These are phyloP conservation scores for Sorex maritimensis DNA, from an alignment of 2,797 vertebrate species.

Conservation along the genomic window DNA sequence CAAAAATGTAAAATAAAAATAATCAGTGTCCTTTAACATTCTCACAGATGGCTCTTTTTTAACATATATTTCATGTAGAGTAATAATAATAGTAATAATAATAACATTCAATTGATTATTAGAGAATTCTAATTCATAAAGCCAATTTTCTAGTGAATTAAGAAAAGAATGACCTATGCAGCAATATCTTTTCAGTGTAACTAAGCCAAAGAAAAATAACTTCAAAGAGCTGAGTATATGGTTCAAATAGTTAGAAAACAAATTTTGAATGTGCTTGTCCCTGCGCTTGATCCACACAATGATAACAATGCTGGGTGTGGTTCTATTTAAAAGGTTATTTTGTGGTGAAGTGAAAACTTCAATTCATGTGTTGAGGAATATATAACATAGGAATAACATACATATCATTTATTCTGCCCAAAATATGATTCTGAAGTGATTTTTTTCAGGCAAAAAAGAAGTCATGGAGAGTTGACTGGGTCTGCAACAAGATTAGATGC, in stretches of 20 bases:
- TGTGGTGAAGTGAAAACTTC: neutral
- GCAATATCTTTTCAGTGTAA: constrained; percentile 22
- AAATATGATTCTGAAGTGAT: constrained; percentile 24
- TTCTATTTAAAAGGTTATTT: no score
- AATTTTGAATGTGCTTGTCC: no score
- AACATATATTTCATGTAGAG: neutral
- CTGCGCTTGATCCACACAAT: neutral
- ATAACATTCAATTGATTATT: neutral
- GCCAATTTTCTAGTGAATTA: constrained; percentile 19
- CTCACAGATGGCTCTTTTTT: neutral
- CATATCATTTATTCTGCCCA: neutral
- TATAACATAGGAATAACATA: neutral
- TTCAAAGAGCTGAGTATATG: neutral
- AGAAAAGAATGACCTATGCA: neutral
- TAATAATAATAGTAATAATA: neutral
- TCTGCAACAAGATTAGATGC: neutral
- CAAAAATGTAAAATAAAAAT: constrained; percentile 27
- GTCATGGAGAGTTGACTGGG: neutral
- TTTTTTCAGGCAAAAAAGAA: neutral
- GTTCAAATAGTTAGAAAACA: no score
- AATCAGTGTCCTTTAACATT: neutral
- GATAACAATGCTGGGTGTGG: neutral
- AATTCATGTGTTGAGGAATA: neutral
- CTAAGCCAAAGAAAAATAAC: constrained; percentile 21
- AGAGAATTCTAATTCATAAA: constrained; percentile 65